These are phyloP conservation scores for Myripristis jacobus DNA, from an alignment of 2,797 vertebrate genomes.

Conservation along the genomic window DNA sequence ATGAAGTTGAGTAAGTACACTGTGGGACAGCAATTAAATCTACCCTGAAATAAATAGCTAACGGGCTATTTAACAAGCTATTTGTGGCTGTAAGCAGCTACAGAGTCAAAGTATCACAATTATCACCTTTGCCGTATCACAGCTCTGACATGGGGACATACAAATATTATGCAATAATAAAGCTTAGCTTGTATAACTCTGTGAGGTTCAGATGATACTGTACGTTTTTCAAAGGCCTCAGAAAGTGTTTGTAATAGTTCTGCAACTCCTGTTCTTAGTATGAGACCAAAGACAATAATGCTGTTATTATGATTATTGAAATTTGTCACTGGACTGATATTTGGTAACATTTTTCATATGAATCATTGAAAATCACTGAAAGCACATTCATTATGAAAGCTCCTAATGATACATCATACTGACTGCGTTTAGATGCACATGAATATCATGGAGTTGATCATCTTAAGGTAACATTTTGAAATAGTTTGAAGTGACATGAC, in stretches of 20 bases:
- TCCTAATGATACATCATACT: too few relatives aligned
- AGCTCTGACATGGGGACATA: background rate
- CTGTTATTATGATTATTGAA: background rate
- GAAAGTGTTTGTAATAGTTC: too few relatives aligned
- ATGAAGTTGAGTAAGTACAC: slow-evolving; percentile 23
- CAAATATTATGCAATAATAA: background rate
- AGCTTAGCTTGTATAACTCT: background rate
- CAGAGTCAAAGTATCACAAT: background rate
- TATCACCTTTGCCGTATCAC: background rate
- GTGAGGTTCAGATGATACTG: too few relatives aligned
- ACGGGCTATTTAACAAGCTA: slow-evolving; percentile 14
- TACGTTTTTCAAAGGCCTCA: too few relatives aligned
- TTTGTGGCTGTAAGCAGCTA: slow-evolving; percentile 7
- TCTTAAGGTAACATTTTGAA: too few relatives aligned
- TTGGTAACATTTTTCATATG: background rate
- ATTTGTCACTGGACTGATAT: background rate
- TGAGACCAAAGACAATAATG: background rate
- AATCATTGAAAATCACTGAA: too few relatives aligned
- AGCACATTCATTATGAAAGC: too few relatives aligned
- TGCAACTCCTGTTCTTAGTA: background rate
- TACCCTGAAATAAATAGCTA: slow-evolving; percentile 20
- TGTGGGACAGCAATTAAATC: slow-evolving; percentile 21
- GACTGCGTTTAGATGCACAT: background rate
- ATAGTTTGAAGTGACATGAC: too few relatives aligned
- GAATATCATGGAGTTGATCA: too few relatives aligned